These are phyloP conservation scores for Antheraea pernyi DNA, from an alignment of 1,140 invertebrate species.

Conservation along the genomic window DNA sequence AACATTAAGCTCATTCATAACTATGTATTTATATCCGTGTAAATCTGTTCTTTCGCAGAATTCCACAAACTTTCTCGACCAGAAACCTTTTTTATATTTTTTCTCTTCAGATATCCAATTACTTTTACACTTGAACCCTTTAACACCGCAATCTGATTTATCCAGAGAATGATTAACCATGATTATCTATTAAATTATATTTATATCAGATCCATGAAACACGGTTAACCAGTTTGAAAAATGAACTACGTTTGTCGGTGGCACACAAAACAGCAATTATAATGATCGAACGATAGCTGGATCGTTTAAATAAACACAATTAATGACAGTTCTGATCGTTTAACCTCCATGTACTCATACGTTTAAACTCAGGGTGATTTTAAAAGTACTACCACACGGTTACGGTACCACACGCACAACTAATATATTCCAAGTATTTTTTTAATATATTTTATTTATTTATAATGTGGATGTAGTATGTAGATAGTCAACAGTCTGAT, in stretches of 20 bases:
- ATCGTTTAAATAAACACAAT: constrained; percentile 11
- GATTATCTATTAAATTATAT: neutral
- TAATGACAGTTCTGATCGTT: too few species aligned
- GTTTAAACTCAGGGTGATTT: too few species aligned
- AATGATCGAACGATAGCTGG: constrained; percentile 31
- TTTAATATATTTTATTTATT: too few species aligned
- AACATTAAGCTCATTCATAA: constrained; percentile 61
- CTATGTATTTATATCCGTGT: constrained; percentile 67
- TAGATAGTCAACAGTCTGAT: too few species aligned
- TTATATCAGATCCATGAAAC: neutral
- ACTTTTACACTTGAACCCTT: constrained; percentile 4
- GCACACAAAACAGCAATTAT: constrained; percentile 40
- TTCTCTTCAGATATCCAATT: constrained; percentile 12
- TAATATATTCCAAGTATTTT: too few species aligned
- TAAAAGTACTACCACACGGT: too few species aligned
- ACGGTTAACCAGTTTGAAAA: constrained; percentile 18
- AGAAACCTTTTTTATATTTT: constrained; percentile 26
- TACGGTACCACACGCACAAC: too few species aligned
- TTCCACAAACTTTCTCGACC: constrained; percentile 42
- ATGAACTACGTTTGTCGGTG: constrained; percentile 34
- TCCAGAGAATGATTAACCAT: neutral
- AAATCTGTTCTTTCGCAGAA: constrained; percentile 66
- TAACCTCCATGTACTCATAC: too few species aligned
- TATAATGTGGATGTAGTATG: too few species aligned
- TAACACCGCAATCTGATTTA: neutral